Evolutionary conservation across 2,888 invertebrate genomes (phyloP).

Genomic region (Drosophila eohydei): DNA sequence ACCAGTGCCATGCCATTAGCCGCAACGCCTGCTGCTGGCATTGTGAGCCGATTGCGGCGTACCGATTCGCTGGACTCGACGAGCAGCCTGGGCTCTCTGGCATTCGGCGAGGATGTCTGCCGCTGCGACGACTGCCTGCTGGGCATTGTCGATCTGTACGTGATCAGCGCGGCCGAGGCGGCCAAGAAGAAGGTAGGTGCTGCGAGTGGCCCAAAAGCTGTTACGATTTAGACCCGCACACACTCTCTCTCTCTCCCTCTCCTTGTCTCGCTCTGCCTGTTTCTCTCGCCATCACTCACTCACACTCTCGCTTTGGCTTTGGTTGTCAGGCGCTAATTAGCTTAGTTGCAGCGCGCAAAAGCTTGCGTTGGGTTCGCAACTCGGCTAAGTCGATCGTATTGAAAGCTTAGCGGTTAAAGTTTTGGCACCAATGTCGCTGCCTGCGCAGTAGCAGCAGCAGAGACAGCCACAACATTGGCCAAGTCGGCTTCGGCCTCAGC

Average conservation of each 20-base stretch:
- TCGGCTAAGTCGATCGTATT: constrained; percentile 37
- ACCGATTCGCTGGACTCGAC: constrained; percentile 92
- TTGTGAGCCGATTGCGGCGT: constrained; percentile 86
- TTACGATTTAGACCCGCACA: not conserved
- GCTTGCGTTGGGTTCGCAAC: constrained; percentile 48
- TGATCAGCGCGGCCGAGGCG: constrained; percentile 86
- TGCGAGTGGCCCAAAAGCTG: constrained; percentile 85
- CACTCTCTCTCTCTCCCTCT: too few relatives aligned
- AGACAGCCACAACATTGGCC: constrained; percentile 40
- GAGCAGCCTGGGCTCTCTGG: constrained; percentile 90
- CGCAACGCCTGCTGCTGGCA: constrained; percentile 83
- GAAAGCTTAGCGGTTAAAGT: constrained; percentile 44
- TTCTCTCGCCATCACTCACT: too few relatives aligned
- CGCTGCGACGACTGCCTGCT: constrained; percentile 93
- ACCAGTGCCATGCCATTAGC: constrained; percentile 79
- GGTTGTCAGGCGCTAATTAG: constrained; percentile 14
- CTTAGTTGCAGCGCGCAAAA: constrained; percentile 36
- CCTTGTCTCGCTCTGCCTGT: not conserved
- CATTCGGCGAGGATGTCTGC: constrained; percentile 89
- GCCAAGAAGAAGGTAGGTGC: constrained; percentile 89
- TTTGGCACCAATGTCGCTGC: not conserved
- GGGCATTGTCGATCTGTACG: constrained; percentile 92
- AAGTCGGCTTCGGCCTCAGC: constrained; percentile 37
- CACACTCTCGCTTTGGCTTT: not conserved
- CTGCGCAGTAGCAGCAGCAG: constrained; percentile 1